Percentiles rank a stretch among this genome's conserved stretches.
phyloP scores from a whole-genome alignment of 2,888 invertebrate species.

The Drosophila niveifrons region DNA sequence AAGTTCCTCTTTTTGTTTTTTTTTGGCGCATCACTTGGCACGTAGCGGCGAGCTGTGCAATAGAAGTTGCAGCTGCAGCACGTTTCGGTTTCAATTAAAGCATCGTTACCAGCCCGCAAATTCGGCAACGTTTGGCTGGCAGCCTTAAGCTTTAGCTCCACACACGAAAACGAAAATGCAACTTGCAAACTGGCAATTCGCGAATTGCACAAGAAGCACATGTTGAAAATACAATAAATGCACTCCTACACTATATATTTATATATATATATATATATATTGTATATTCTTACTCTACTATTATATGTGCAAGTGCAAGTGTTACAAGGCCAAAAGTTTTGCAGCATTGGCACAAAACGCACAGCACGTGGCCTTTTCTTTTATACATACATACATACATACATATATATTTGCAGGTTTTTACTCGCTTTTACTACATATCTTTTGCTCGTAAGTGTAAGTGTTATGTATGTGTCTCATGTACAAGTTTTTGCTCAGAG shows the following conservation, averaged over 20 bases:
- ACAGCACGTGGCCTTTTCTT: slow-evolving; percentile 77
- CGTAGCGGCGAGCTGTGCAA: slow-evolving; percentile 23
- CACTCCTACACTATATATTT: slow-evolving; percentile 12
- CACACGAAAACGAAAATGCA: slow-evolving; percentile 14
- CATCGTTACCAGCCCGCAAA: slow-evolving; percentile 65
- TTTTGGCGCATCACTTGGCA: slow-evolving; percentile 27
- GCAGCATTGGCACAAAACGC: slow-evolving; percentile 78
- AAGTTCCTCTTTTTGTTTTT: slow-evolving; percentile 8
- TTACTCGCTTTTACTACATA: slow-evolving; percentile 45
- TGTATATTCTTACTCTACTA: neutral
- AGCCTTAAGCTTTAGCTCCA: slow-evolving; percentile 25
- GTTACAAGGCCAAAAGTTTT: slow-evolving; percentile 78
- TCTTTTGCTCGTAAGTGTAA: slow-evolving; percentile 17
- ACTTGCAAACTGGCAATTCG: slow-evolving; percentile 32
- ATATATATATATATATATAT: neutral
- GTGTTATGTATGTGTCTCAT: slow-evolving; percentile 14
- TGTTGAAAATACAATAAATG: slow-evolving; percentile 74
- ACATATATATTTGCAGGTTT: slow-evolving; percentile 66
- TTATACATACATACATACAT: slow-evolving; percentile 61
- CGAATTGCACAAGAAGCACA: slow-evolving; percentile 39
- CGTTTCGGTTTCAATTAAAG: slow-evolving; percentile 75
- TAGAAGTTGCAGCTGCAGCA: slow-evolving; percentile 47
- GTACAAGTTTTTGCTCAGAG: slow-evolving; percentile 23
- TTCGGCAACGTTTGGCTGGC: slow-evolving; percentile 58
- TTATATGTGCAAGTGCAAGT: slow-evolving; percentile 67